Evolutionary conservation across 2,888 invertebrate genomes (phyloP), one percentile per base, ranked within the genome.

Genomic region (Eupithecia pulchellata): DNA sequence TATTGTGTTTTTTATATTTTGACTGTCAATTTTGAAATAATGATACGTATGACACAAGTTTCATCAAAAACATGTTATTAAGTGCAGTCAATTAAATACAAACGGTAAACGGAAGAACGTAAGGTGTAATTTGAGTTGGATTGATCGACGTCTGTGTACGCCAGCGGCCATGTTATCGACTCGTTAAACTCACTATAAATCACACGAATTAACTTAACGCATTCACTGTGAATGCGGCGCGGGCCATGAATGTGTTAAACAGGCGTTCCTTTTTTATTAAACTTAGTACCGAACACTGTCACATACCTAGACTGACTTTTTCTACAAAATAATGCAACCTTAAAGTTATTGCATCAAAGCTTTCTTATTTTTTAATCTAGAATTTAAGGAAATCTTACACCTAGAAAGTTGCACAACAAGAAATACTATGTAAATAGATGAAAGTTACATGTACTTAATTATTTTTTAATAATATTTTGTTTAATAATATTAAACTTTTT

Each of bases 71-170:
- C 14, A 20, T 68, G 55, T 65, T 71, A 71, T 71, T 68, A 71
- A 25, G 11, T 32, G 63, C 27, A 67, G 64, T 67, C 64, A 67
- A 61, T 67, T 64, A 64, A 64, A 64, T 71, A 65, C 68, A 62
- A 61, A 66, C 42, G 67, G 32, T 64, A 27, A 66, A 42, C 66
- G 62, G 68, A 66, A 69, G 47, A 61, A 63, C 32, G 62, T 9
- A 66, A 63, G 66, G 30, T 69, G 39, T 72, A 69, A 72, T 72
- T 72, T 72, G 8, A 69, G 60, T 58, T 34, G 69, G 57, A 72
- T 66, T 58, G 69, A 72, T 72, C 64, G 72, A 66, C 69, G 66
- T 62, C 57, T 60, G 57, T 8, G 34, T 27, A 20, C 32, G 66
- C 72, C 69, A 1, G 63, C 58, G 66, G 69, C 62, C 42, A 36